Conservation (phyloP, 1,140 invertebrate genomes). For the Littorina saxatilis region DNA sequence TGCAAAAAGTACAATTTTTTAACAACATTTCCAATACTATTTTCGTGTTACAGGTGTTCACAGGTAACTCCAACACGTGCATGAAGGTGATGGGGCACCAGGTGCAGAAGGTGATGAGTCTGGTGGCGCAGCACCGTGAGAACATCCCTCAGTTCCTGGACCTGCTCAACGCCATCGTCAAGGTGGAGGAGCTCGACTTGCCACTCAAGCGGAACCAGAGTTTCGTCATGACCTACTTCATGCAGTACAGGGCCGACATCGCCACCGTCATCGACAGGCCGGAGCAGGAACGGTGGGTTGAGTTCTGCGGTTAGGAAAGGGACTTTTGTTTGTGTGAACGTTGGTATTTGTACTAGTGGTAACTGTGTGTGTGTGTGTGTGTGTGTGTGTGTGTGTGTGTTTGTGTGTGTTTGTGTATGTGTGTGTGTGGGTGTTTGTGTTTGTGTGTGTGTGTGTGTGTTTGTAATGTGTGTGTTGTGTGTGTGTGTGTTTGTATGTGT, state of each 20-base stretch:
- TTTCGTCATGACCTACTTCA: constrained; percentile 75
- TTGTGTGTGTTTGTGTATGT: not conserved
- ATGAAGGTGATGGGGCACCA: constrained; percentile 68
- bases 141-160: constrained; percentile 71
- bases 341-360: not conserved
- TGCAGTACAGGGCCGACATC: constrained; percentile 70
- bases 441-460: too few relatives aligned
- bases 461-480: too few relatives aligned
- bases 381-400: not conserved
- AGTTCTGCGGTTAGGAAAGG: too few relatives aligned
- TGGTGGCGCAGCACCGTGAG: constrained; percentile 61
- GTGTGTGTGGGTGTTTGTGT: too few relatives aligned
- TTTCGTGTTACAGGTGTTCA: constrained; percentile 65
- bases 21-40: not conserved
- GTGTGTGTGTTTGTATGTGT: too few relatives aligned
- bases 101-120: constrained; percentile 68
- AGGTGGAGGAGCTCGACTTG: constrained; percentile 72
- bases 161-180: constrained; percentile 70
- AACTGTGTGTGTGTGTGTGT: not conserved
- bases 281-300: constrained; percentile 58
- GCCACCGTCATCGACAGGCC: constrained; percentile 64
- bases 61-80: constrained; percentile 70
- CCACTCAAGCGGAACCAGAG: constrained; percentile 73
- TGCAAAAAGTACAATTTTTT: too few relatives aligned
- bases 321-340: not conserved